Evolutionary conservation across 2,888 invertebrate species (phyloP).

Genomic region (Synergus gifuensis): DNA sequence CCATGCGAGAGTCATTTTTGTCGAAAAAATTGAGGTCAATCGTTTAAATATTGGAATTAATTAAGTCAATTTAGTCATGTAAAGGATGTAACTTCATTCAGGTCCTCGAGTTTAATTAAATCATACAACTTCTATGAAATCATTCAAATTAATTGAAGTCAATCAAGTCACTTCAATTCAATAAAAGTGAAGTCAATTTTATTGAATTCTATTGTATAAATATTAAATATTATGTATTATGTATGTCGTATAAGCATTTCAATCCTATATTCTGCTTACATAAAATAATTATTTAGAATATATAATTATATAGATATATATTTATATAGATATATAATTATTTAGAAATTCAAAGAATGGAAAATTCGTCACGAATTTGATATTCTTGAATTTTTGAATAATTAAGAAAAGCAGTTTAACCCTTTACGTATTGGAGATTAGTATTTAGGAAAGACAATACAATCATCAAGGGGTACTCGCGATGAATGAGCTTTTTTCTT

Average conservation of each 20-base stretch:
- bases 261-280: no score
- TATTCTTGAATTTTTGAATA: background rate
- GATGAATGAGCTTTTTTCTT: background rate
- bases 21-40: background rate
- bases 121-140: background rate
- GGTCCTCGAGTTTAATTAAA: background rate
- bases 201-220: background rate
- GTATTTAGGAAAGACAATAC: background rate
- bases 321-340: background rate
- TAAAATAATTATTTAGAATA: no score
- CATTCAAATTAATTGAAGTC: background rate
- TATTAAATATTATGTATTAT: no score
- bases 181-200: background rate
- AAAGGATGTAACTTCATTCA: background rate
- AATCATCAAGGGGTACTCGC: background rate
- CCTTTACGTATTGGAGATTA: background rate
- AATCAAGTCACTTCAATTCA: background rate
- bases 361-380: background rate
- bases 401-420: background rate
- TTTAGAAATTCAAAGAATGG: background rate
- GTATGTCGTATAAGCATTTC: no score
- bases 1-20: background rate
- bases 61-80: background rate
- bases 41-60: background rate
- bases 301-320: background rate